phyloP scores from a whole-genome alignment of 1,140 invertebrate genomes.

The Bemisia tabaci region DNA sequence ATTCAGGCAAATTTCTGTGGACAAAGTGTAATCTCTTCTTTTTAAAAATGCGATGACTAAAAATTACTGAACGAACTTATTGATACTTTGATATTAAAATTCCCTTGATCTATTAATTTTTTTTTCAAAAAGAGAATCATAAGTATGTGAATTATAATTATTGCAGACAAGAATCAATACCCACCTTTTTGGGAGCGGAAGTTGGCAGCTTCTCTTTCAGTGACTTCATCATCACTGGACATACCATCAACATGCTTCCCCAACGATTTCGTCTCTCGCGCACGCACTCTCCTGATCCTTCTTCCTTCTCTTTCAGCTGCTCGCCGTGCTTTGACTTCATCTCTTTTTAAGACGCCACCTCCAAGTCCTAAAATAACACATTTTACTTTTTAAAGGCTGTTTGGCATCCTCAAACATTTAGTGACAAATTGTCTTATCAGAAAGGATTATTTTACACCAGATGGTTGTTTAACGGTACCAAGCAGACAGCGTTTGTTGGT shows the following conservation, averaged over 20 bases:
- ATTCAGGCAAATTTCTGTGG: no score
- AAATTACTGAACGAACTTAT: no score
- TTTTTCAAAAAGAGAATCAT: no score
- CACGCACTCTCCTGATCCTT: conserved; percentile 47
- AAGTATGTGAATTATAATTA: conserved; percentile 9
- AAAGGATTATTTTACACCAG: no score
- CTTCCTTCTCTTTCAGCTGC: conserved; percentile 82
- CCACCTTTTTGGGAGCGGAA: conserved; percentile 32
- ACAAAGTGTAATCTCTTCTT: no score
- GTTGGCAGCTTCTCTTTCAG: conserved; percentile 59
- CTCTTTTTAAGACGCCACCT: conserved; percentile 20
- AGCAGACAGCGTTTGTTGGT: no score
- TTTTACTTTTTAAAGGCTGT: no score
- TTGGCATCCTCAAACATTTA: no score
- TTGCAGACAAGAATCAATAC: no score
- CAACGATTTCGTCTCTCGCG: conserved; percentile 30
- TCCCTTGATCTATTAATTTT: background rate
- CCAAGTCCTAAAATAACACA: background rate
- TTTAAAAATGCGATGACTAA: no score
- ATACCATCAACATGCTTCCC: conserved; percentile 76
- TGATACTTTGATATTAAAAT: background rate
- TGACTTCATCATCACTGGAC: conserved; percentile 94
- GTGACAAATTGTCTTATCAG: no score
- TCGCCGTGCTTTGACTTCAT: conserved; percentile 59
- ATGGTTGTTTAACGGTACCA: no score